These are phyloP conservation scores for Drosophila algonquin DNA, from an alignment of 2,888 invertebrate genomes.

Conservation along the genomic window DNA sequence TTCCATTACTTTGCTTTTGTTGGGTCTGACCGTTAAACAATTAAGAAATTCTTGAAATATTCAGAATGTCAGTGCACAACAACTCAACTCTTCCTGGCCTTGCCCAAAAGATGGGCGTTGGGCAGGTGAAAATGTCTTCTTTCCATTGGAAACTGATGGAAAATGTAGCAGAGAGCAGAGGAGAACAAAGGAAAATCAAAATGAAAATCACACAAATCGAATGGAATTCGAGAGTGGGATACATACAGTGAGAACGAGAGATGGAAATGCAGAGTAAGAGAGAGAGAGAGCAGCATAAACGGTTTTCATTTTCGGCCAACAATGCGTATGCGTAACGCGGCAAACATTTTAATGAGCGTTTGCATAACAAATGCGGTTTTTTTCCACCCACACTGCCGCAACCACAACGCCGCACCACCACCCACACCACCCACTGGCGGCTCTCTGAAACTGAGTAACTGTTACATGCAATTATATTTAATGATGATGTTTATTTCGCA, in stretches of 20 bases:
- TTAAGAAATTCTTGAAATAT: slow-evolving; percentile 73
- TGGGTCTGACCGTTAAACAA: slow-evolving; percentile 40
- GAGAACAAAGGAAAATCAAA: slow-evolving; percentile 6
- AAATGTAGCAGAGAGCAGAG: not conserved
- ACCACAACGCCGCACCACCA: slow-evolving; percentile 22
- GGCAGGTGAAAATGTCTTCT: slow-evolving; percentile 26
- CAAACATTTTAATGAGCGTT: slow-evolving; percentile 74
- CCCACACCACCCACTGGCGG: slow-evolving; percentile 22
- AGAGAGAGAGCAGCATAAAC: slow-evolving; percentile 8
- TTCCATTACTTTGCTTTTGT: not conserved
- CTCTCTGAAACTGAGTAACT: slow-evolving; percentile 64
- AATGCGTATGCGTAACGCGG: slow-evolving; percentile 65
- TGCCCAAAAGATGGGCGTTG: slow-evolving; percentile 21
- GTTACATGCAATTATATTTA: slow-evolving; percentile 77
- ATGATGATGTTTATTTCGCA: slow-evolving; percentile 74
- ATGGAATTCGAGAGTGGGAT: slow-evolving; percentile 4
- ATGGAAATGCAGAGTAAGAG: not conserved
- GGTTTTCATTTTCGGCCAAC: slow-evolving; percentile 53
- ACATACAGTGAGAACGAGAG: not conserved
- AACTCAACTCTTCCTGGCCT: slow-evolving; percentile 43
- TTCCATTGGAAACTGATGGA: slow-evolving; percentile 11
- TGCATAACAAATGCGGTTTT: slow-evolving; percentile 76
- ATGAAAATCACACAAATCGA: slow-evolving; percentile 23
- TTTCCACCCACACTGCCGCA: slow-evolving; percentile 20
- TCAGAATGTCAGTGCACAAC: slow-evolving; percentile 47